Evolutionary conservation across 2,113 vertebrate species (phyloP), one percentile per base, ranked within the genome.

Genomic region (Apteryx mantelli): DNA sequence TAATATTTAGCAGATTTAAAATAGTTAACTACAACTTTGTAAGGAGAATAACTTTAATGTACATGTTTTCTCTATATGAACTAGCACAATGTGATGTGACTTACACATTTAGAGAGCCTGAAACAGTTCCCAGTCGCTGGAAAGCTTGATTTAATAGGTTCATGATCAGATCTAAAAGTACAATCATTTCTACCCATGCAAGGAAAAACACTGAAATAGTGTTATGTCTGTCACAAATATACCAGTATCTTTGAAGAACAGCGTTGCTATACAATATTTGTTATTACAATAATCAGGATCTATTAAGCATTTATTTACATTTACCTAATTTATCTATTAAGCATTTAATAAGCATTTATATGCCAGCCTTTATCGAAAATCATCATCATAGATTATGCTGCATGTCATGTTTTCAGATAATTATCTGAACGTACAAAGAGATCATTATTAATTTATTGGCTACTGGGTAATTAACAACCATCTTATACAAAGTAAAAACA

Each of bases 331-430:
- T 38, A 38, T 38, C 36, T 38, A 38, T 38, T 38, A 38, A 38
- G 36, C 36, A 38, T 38, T 38, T 38, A 38, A 38, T 38, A 38
- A 38, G 36, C 36, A 38, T 38, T 38, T 38, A 38, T 38, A 38
- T 38, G 36, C 9, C 26, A 85, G 30, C 22, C 26, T 86, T 79
- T 71, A 52, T 21, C 3, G 82, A 79, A 46, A 32, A 17, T 8
- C n/a, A 24, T 21, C 60, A 42, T 19, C 0, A 1, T 21, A 79
- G 13, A 38, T n/a, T 11, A 64, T 1, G 1, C 9, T 7, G 20
- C 24, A 64, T 42, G 34, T 32, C 3, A 0, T 34, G 21, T 73
- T 70, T n/a, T n/a, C 75, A 70, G 69, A 38, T 6, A 70, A 32
- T 44, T 22, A 68, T 5, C 36, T 66, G 52, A 88, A 83, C 7